Percentiles rank a stretch among this genome's conserved stretches.
Evolutionary conservation across 2,888 invertebrate genomes (phyloP).

Genomic region (Coenonympha glycerion): DNA sequence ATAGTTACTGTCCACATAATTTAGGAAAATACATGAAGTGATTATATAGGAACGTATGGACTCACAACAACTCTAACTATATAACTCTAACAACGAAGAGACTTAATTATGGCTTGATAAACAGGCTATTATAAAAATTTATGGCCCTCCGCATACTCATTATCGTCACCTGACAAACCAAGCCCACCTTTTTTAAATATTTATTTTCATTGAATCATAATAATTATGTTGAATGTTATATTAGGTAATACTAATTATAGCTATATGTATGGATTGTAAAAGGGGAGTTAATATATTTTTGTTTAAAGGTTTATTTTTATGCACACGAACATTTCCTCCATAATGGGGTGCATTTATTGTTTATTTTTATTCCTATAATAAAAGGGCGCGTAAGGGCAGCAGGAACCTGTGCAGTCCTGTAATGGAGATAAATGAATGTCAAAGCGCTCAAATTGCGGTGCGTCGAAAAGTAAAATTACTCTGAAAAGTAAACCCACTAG

Average conservation of each 20-base stretch:
- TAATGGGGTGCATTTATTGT: slow-evolving; percentile 9
- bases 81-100: too few species aligned
- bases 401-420: slow-evolving; percentile 32
- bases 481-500: slow-evolving; percentile 39
- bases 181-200: not conserved
- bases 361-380: slow-evolving; percentile 12
- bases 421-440: slow-evolving; percentile 74
- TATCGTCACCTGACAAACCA: slow-evolving; percentile 3
- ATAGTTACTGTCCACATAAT: too few species aligned
- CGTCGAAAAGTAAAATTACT: slow-evolving; percentile 60
- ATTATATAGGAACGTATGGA: too few species aligned
- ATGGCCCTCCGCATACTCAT: not conserved
- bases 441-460: slow-evolving; percentile 58
- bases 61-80: too few species aligned
- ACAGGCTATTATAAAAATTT: slow-evolving; percentile 4
- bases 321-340: not conserved
- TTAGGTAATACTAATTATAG: not conserved
- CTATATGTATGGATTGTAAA: not conserved
- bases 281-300: not conserved
- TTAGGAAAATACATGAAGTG: too few species aligned
- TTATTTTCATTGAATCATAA: not conserved
- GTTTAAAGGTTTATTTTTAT: slow-evolving; percentile 7
- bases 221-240: not conserved
- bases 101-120: not conserved
- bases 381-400: slow-evolving; percentile 6